Percentiles rank a stretch among this genome's conserved stretches.
phyloP scores from a whole-genome alignment of 35 echinoderm and acorn worm genomes.

The Strongylocentrotus purpuratus region DNA sequence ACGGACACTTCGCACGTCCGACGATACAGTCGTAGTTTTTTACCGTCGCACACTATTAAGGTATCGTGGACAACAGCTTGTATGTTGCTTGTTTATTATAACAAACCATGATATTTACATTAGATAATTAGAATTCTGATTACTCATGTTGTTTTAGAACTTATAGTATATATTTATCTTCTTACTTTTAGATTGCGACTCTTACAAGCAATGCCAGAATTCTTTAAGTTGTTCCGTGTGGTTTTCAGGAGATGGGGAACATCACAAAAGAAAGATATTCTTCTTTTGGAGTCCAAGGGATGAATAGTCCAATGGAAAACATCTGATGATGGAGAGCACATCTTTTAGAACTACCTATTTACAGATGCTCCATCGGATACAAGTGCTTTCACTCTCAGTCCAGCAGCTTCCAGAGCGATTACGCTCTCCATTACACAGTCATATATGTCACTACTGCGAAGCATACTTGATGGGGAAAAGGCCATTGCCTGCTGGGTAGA shows the following conservation, averaged over 20 bases:
- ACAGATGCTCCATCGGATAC: slow-evolving; percentile 61
- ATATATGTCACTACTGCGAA: slow-evolving; percentile 52
- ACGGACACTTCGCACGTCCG: no score
- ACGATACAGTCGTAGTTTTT: no score
- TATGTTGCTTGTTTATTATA: neutral
- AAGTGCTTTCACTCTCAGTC: slow-evolving; percentile 49
- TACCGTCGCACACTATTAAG: no score
- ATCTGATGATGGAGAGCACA: slow-evolving; percentile 11
- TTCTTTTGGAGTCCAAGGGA: neutral
- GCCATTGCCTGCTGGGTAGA: slow-evolving; percentile 11
- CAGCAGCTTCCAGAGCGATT: slow-evolving; percentile 20
- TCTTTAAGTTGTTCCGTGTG: slow-evolving; percentile 66
- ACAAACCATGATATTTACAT: no score
- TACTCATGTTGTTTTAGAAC: no score
- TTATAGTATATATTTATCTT: neutral
- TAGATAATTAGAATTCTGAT: no score
- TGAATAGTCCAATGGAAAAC: neutral
- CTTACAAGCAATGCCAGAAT: slow-evolving; percentile 58
- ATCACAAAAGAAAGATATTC: slow-evolving; percentile 73
- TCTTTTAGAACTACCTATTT: slow-evolving; percentile 64
- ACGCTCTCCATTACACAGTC: slow-evolving; percentile 35
- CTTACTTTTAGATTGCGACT: slow-evolving; percentile 67
- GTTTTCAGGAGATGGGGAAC: slow-evolving; percentile 69
- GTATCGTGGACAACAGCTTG: no score
- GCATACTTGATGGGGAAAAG: slow-evolving; percentile 25